Evolutionary conservation across 2,797 vertebrate genomes (phyloP), one percentile per base, ranked within the genome.

Genomic region (Microtus agrestis): DNA sequence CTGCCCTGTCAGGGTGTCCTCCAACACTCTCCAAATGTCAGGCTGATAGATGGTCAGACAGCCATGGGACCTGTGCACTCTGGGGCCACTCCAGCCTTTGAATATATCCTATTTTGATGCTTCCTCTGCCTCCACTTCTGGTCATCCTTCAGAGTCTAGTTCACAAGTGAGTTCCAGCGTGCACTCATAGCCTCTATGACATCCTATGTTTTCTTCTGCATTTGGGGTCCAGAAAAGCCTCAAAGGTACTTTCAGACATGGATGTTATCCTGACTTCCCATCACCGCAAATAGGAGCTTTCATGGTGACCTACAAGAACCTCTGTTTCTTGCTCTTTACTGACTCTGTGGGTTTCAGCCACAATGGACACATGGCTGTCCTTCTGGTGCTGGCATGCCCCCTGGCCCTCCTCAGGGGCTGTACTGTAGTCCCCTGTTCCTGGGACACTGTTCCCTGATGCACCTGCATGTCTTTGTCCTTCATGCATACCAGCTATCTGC

Each of bases 121-220:
- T 34, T 94, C 31, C 67, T 94, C 56, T 21, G 8, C 5, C 27
- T 63, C 5, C 29, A 87, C 27, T 56, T 89, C 81, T 96, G 43
- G 19, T 40, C 76, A 65, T 63, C 37, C 59, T 85, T 95, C 81
- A 88, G 65, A 91, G 67, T 73, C 61, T 80, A 14, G 34, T 59
- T 81, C 82, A 91, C 14, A 43, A 67, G 67, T 85, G n/a, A 61
- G 69, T 23, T 67, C 19, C 37, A 27, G 48, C 0, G 1, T 69
- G 34, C 73, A 46, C 10, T 25, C 12, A 34, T 59, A 48, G 46
- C 5, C 19, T 34, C 9, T 3, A 14, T 0, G 17, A 27, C 0
- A 8, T 3, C 9, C 43, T 12, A 14, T 14, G 6, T 74, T 82
- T 96, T 69, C 46, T 51, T 81, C 65, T 88, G 51, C 34, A 63